Conservation (phyloP, 2,888 invertebrate genomes). For the Phrixothrix hirtus region DNA sequence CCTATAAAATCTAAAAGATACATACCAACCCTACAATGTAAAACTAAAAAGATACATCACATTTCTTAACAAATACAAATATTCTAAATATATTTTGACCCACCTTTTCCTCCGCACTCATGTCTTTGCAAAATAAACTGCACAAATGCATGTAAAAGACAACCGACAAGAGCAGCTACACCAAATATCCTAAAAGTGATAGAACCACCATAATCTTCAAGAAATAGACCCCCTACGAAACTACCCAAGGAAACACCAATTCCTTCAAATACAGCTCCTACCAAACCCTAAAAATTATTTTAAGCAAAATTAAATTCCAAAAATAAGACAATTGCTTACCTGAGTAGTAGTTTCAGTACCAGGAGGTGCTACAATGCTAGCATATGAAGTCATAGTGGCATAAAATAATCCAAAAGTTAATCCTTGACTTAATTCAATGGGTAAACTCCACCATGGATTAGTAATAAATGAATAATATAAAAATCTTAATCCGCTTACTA, state of each 20-base stretch:
- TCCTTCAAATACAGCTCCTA: slow-evolving; percentile 87
- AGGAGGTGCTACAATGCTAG: slow-evolving; percentile 78
- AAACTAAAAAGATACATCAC: background rate
- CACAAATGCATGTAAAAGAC: slow-evolving; percentile 61
- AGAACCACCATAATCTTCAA: slow-evolving; percentile 67
- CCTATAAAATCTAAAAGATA: no score
- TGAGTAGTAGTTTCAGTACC: slow-evolving; percentile 88
- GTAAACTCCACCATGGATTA: slow-evolving; percentile 83
- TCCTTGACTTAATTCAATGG: slow-evolving; percentile 85
- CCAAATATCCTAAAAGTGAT: slow-evolving; percentile 75
- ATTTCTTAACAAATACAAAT: background rate
- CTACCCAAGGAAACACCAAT: slow-evolving; percentile 81
- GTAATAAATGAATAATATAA: slow-evolving; percentile 77
- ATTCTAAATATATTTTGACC: slow-evolving; percentile 10
- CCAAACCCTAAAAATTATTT: slow-evolving; percentile 67
- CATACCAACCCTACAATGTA: background rate
- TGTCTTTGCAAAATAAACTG: slow-evolving; percentile 51
- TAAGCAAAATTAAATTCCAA: background rate
- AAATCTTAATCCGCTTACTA: slow-evolving; percentile 79
- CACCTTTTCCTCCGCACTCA: slow-evolving; percentile 33
- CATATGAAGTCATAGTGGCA: slow-evolving; percentile 87
- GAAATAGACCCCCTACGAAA: slow-evolving; percentile 74
- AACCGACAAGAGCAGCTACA: slow-evolving; percentile 65
- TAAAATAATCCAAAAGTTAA: slow-evolving; percentile 87
- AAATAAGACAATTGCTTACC: slow-evolving; percentile 51